Percentiles rank a stretch among this genome's conserved stretches.
Conservation (phyloP, 2,113 vertebrate species). For the Pelmatolapia mariae region DNA sequence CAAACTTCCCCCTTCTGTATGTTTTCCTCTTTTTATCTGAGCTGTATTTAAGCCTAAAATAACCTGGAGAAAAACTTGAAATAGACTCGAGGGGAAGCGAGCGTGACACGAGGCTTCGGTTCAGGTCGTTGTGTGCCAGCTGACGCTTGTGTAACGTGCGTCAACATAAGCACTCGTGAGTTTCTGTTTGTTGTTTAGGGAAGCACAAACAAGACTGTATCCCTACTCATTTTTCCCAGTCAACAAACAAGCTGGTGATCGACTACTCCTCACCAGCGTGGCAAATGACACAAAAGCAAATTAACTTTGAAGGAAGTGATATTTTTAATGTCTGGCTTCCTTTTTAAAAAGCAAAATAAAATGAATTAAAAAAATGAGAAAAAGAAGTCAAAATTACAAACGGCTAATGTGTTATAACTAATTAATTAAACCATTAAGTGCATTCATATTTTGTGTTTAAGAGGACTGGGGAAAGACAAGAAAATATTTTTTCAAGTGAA, state of each 20-base stretch:
- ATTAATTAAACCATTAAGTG: background rate
- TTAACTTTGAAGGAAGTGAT: background rate
- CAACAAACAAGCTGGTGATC: background rate
- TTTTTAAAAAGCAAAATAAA: background rate
- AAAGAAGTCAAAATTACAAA: background rate
- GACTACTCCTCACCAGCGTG: background rate
- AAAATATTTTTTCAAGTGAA: background rate
- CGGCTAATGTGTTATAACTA: background rate
- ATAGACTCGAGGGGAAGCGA: background rate
- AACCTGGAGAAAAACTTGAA: background rate
- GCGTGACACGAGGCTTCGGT: background rate
- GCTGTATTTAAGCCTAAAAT: background rate
- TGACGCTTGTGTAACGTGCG: background rate
- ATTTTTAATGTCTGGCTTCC: background rate
- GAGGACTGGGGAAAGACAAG: background rate
- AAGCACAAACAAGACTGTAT: constrained; percentile 38
- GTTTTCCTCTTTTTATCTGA: background rate
- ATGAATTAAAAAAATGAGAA: background rate
- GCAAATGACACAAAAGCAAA: background rate
- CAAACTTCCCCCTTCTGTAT: background rate
- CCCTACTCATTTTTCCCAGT: constrained; percentile 37
- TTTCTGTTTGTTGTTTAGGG: constrained; percentile 18
- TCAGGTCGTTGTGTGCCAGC: background rate
- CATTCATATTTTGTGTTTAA: background rate
- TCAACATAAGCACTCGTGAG: constrained; percentile 27